These are phyloP conservation scores for Mesaphorura yosii DNA, from an alignment of 1,140 invertebrate species.

Conservation along the genomic window DNA sequence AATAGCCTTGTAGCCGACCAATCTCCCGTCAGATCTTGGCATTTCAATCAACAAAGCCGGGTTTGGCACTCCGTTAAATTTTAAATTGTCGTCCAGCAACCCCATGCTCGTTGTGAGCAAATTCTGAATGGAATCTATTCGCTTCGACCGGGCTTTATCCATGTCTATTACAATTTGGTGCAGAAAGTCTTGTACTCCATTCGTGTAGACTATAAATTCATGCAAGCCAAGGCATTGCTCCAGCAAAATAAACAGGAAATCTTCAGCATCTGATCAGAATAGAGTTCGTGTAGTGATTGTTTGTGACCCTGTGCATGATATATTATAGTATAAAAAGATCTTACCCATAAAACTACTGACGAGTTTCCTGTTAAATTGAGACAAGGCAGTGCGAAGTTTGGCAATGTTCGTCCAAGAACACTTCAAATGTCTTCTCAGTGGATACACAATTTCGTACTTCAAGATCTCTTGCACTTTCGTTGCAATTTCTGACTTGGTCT, in stretches of 20 bases:
- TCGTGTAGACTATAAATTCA: slow-evolving; percentile 2
- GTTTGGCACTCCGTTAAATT: slow-evolving; percentile 11
- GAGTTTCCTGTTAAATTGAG: background rate
- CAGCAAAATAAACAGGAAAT: slow-evolving; percentile 7
- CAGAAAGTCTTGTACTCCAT: slow-evolving; percentile 8
- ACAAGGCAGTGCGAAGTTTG: slow-evolving; percentile 4
- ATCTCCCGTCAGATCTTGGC: slow-evolving; percentile 13
- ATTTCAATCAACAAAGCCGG: slow-evolving; percentile 18
- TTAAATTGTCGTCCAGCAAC: background rate
- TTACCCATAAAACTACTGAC: slow-evolving; percentile 4
- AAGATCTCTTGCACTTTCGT: no score
- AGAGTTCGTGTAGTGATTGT: background rate
- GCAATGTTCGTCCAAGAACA: slow-evolving; percentile 9
- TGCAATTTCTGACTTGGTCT: no score
- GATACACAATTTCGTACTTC: slow-evolving; percentile 15
- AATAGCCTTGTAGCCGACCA: slow-evolving; percentile 13
- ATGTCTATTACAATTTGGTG: slow-evolving; percentile 8
- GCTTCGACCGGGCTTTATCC: background rate
- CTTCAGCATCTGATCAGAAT: slow-evolving; percentile 8
- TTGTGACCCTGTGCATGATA: background rate
- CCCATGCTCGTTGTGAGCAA: background rate
- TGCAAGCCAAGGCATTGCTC: background rate
- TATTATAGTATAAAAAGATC: background rate
- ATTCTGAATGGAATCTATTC: background rate
- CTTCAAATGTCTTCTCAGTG: slow-evolving; percentile 5